These are phyloP conservation scores for Cydia strobilella DNA, from an alignment of 1,140 invertebrate genomes.

Conservation along the genomic window DNA sequence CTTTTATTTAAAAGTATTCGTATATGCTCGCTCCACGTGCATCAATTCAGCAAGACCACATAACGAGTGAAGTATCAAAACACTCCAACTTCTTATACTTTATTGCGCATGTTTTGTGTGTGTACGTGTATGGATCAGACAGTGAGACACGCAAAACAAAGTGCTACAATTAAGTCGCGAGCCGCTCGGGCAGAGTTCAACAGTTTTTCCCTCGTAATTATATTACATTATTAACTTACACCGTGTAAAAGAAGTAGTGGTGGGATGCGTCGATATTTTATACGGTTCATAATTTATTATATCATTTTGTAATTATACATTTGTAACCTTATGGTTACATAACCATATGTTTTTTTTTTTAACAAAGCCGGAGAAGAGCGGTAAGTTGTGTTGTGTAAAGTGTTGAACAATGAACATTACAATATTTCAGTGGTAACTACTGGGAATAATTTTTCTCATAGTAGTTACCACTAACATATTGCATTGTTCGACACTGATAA, in stretches of 20 bases:
- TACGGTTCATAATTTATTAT: background rate
- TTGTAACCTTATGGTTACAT: no score
- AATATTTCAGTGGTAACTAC: no score
- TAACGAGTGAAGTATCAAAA: background rate
- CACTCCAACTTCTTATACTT: background rate
- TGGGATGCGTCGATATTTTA: constrained; percentile 32
- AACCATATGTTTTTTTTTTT: no score
- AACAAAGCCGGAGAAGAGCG: no score
- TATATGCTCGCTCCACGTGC: background rate
- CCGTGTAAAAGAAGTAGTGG: constrained; percentile 67
- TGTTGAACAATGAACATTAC: no score
- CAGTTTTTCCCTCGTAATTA: constrained; percentile 79
- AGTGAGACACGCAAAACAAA: constrained; percentile 61
- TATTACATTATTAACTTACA: constrained; percentile 80
- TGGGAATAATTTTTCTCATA: no score
- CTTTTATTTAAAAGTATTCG: no score
- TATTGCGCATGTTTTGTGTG: background rate
- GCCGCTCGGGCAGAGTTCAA: constrained; percentile 69
- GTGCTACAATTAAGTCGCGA: constrained; percentile 73
- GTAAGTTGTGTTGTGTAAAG: no score
- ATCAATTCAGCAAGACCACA: constrained; percentile 5
- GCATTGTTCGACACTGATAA: no score
- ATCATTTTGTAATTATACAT: constrained; percentile 27
- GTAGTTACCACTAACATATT: no score
- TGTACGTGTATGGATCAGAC: constrained; percentile 34